Evolutionary conservation across 2,888 invertebrate species (phyloP).

Genomic region (Rhodophaea formosa): DNA sequence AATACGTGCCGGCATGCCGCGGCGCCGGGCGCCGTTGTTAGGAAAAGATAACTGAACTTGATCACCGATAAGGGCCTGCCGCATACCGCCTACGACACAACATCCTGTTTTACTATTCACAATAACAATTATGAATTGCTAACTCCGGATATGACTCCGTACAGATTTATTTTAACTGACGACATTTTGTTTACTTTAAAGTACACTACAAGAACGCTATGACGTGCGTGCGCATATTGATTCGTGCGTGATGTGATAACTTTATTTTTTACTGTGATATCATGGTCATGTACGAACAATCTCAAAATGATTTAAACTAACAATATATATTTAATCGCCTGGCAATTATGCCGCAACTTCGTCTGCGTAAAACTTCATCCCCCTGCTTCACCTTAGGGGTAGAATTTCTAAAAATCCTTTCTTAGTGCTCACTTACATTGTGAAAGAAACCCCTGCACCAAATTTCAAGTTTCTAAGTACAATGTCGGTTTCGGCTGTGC

Average conservation of each 20-base stretch:
- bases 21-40: slow-evolving; percentile 34
- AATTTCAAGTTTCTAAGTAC: too few relatives aligned
- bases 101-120: slow-evolving; percentile 37
- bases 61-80: slow-evolving; percentile 41
- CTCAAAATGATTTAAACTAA: too few relatives aligned
- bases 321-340: too few relatives aligned
- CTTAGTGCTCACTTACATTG: too few relatives aligned
- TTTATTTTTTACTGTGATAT: neutral
- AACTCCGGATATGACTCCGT: slow-evolving; percentile 3
- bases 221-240: neutral
- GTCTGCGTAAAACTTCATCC: too few relatives aligned
- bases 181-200: neutral
- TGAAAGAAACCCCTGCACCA: too few relatives aligned
- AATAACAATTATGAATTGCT: slow-evolving; percentile 18
- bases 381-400: too few relatives aligned
- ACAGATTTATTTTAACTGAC: neutral
- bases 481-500: too few relatives aligned
- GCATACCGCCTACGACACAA: slow-evolving; percentile 31
- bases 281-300: neutral
- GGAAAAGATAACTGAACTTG: slow-evolving; percentile 41
- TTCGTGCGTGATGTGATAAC: neutral
- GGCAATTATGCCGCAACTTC: too few relatives aligned
- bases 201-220: neutral
- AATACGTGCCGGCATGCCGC: neutral
- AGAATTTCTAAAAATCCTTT: too few relatives aligned